Percentiles rank a stretch among this genome's conserved stretches.
phyloP scores from a whole-genome alignment of 2,888 invertebrate genomes.

The Theodoxus fluviatilis region DNA sequence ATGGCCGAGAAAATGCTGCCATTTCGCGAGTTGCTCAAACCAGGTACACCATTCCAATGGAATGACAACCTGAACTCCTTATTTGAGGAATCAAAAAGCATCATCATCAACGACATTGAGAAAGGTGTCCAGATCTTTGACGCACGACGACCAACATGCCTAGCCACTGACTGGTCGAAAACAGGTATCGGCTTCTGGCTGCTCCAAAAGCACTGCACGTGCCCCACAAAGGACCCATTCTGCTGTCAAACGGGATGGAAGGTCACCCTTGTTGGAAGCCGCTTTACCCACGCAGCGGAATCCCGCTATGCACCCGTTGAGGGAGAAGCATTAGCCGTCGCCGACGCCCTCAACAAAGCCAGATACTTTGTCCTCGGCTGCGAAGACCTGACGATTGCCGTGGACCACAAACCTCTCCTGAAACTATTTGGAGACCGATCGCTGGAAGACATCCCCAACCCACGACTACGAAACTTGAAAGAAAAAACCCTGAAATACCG shows the following conservation, averaged over 20 bases:
- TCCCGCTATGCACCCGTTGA: constrained; percentile 31
- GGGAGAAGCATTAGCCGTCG: constrained; percentile 31
- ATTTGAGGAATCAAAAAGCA: constrained; percentile 25
- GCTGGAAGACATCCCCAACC: constrained; percentile 31
- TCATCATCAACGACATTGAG: constrained; percentile 37
- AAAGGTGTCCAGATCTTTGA: constrained; percentile 40
- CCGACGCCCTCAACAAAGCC: constrained; percentile 29
- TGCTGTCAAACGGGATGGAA: constrained; percentile 35
- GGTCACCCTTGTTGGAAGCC: no score
- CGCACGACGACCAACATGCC: constrained; percentile 38
- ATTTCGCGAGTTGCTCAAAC: constrained; percentile 41
- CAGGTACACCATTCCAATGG: constrained; percentile 32
- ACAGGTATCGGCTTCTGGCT: constrained; percentile 2
- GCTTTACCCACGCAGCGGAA: no score
- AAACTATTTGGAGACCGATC: constrained; percentile 33
- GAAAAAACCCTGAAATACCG: constrained; percentile 38
- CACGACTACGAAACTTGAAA: constrained; percentile 40
- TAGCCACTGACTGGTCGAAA: constrained; percentile 43
- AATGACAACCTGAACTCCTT: constrained; percentile 23
- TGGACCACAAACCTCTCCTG: constrained; percentile 35
- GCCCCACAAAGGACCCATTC: constrained; percentile 24
- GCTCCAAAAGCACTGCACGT: constrained; percentile 33
- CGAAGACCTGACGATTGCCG: constrained; percentile 30
- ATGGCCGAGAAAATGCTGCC: constrained; percentile 40
- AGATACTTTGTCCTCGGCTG: constrained; percentile 32